phyloP scores from a whole-genome alignment of 2,113 vertebrate genomes.

The Acanthisitta chloris region DNA sequence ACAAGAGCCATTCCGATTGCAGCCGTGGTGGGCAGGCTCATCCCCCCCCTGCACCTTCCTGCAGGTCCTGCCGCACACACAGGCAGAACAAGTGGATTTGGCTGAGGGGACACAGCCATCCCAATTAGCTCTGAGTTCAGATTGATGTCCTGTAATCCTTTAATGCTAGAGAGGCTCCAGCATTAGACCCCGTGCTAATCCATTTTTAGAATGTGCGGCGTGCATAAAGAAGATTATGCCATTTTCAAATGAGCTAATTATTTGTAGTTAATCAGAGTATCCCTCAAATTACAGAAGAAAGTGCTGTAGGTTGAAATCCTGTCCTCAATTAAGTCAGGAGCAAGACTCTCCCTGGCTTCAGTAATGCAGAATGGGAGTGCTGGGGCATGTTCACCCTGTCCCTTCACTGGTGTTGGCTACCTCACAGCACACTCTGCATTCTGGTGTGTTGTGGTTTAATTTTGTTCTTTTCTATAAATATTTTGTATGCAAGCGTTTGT shows the following conservation, averaged over 20 bases:
- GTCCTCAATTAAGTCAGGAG: background rate
- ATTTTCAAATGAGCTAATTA: constrained; percentile 47
- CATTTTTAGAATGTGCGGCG: background rate
- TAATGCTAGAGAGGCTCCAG: background rate
- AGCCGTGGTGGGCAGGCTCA: accelerated
- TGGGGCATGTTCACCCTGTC: background rate
- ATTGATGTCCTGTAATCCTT: constrained; percentile 34
- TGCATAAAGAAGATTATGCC: background rate
- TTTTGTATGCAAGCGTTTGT: background rate
- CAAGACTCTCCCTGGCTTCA: background rate
- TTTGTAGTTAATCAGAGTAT: constrained; percentile 32
- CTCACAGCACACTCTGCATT: background rate
- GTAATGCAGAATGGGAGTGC: background rate
- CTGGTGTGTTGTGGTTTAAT: background rate
- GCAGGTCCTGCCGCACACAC: background rate
- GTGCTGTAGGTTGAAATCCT: background rate
- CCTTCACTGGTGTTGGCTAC: background rate
- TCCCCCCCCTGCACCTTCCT: background rate
- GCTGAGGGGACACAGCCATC: background rate
- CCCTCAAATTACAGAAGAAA: background rate
- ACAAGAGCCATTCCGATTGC: background rate
- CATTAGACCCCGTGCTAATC: background rate
- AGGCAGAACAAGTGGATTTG: background rate
- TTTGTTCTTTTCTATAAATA: background rate
- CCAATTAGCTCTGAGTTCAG: background rate